These are phyloP conservation scores for Ceratotherium simum DNA, from an alignment of 2,113 vertebrate species.

Conservation along the genomic window DNA sequence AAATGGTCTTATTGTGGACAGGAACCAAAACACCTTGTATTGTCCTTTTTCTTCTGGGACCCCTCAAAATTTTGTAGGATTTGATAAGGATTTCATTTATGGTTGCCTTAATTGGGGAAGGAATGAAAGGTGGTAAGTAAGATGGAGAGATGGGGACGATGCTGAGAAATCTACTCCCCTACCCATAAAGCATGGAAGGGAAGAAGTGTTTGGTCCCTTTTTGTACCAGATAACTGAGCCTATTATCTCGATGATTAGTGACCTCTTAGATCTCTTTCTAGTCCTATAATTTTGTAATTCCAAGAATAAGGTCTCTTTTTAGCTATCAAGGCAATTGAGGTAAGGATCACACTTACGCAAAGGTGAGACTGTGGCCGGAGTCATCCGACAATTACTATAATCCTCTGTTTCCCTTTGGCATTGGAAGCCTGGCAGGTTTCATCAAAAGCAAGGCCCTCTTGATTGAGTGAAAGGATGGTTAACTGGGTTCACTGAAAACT, in stretches of 20 bases:
- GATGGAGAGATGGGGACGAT: background rate
- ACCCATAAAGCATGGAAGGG: background rate
- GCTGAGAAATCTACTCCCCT: background rate
- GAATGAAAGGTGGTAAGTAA: background rate
- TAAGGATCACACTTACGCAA: background rate
- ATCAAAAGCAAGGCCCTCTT: background rate
- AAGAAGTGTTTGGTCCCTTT: conserved; percentile 3
- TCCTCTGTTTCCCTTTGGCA: background rate
- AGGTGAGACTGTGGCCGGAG: background rate
- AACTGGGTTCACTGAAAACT: background rate
- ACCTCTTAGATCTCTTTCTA: conserved; percentile 24
- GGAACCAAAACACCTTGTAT: background rate
- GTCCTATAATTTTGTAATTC: conserved; percentile 59
- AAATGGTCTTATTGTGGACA: background rate
- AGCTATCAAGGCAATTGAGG: conserved; percentile 40
- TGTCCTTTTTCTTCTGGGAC: background rate
- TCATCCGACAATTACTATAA: conserved; percentile 3
- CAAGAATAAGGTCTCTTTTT: conserved; percentile 46
- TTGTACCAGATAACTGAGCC: conserved; percentile 46
- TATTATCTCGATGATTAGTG: conserved; percentile 52
- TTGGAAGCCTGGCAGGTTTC: background rate
- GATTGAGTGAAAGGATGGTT: background rate
- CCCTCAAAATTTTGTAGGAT: background rate
- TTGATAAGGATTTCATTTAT: background rate
- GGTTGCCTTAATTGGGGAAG: background rate